Evolutionary conservation across 1,140 invertebrate genomes (phyloP).

Genomic region (Zaprionus africanus): DNA sequence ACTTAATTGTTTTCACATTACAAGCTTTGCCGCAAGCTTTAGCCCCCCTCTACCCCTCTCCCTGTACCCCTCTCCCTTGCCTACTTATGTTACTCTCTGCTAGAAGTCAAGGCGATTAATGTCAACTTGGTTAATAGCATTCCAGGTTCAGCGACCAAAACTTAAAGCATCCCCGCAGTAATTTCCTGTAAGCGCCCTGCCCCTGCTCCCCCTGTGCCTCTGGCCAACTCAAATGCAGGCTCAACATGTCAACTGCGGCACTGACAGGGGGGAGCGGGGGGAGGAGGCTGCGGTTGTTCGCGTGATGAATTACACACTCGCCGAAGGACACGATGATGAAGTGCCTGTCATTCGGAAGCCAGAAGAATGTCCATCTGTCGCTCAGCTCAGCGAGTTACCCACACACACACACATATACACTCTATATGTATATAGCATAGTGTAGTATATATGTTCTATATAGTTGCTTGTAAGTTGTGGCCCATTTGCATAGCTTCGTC

Average conservation of each 20-base stretch:
- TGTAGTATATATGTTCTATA: neutral
- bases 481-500: conserved; percentile 68
- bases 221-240: conserved; percentile 63
- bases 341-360: conserved; percentile 79
- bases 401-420: neutral
- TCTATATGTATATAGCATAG: neutral
- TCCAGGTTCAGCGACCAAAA: conserved; percentile 63
- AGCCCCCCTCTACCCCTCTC: neutral
- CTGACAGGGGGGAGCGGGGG: neutral
- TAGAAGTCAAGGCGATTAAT: conserved; percentile 78
- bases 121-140: conserved; percentile 82
- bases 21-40: conserved; percentile 34
- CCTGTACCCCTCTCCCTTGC: neutral
- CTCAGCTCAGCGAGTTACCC: conserved; percentile 29
- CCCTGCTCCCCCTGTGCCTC: neutral
- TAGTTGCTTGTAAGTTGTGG: conserved; percentile 50
- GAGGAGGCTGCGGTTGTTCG: conserved; percentile 73
- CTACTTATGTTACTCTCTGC: neutral
- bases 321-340: conserved; percentile 82
- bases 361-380: conserved; percentile 77
- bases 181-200: conserved; percentile 46
- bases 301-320: conserved; percentile 82
- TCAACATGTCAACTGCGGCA: conserved; percentile 73
- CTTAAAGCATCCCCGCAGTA: conserved; percentile 64
- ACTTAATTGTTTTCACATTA: conserved; percentile 81